A percentile compares a stretch with the other conserved stretches of the same genome.
Conservation (phyloP, 2,113 vertebrate genomes). For the Ceyx cyanopectus region DNA sequence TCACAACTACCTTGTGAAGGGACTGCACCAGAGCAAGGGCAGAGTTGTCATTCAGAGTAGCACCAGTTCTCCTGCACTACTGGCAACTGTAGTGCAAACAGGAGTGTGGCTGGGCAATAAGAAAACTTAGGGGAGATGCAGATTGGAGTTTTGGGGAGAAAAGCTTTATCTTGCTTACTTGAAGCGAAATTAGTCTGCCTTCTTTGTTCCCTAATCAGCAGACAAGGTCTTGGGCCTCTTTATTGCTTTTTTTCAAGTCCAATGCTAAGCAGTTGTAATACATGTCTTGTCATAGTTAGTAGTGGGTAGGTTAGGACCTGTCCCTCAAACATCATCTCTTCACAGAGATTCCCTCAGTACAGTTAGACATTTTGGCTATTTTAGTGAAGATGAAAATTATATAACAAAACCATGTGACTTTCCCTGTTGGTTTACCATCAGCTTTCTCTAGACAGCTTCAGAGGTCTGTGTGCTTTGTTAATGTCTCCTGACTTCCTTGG, state of each 20-base stretch:
- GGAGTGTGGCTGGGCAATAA: not conserved
- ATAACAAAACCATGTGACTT: not conserved
- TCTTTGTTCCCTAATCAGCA: not conserved
- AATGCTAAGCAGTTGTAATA: not conserved
- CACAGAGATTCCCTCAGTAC: not conserved
- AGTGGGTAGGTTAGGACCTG: not conserved
- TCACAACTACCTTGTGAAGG: not conserved
- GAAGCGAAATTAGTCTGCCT: not conserved
- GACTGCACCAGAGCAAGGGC: not conserved
- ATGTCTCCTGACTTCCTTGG: not conserved
- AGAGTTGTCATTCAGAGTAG: not conserved
- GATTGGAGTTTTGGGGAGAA: not conserved
- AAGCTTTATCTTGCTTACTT: not conserved
- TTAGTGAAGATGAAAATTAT: not conserved
- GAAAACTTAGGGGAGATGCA: not conserved
- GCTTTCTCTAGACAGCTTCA: not conserved
- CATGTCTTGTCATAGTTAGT: not conserved
- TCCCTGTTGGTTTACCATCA: not conserved
- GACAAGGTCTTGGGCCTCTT: not conserved
- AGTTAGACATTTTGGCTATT: not conserved
- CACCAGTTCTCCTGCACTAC: not conserved
- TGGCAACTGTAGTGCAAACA: not conserved
- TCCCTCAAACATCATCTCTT: not conserved
- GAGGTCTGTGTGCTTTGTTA: not conserved
- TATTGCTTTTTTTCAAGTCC: not conserved